phyloP scores from a whole-genome alignment of 1,140 invertebrate genomes.

The Anadara kagoshimensis region DNA sequence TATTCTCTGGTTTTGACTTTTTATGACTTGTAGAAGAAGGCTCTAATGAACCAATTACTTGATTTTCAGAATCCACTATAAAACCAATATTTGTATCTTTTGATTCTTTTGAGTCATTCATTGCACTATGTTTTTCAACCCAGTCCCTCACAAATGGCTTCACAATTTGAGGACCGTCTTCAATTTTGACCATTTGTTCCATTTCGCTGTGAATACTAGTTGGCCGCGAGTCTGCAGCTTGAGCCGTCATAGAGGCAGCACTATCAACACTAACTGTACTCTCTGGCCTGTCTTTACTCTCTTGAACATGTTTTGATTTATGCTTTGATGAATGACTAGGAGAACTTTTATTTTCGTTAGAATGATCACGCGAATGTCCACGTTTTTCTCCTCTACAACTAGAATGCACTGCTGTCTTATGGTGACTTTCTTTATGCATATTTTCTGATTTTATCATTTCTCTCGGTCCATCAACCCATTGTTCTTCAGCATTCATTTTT shows the following conservation, averaged over 20 bases:
- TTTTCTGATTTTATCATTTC: conserved; percentile 55
- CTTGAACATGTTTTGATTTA: conserved; percentile 38
- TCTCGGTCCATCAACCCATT: conserved; percentile 93
- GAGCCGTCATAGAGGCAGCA: conserved; percentile 49
- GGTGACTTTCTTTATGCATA: conserved; percentile 11
- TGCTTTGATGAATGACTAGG: conserved; percentile 37
- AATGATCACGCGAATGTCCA: conserved; percentile 24
- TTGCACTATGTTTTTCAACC: conserved; percentile 65
- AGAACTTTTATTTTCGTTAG: conserved; percentile 16
- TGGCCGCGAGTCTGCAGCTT: conserved; percentile 59
- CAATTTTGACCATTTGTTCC: conserved; percentile 33
- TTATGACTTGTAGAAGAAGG: conserved; percentile 40
- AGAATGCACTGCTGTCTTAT: conserved; percentile 47
- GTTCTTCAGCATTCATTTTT: conserved; percentile 87
- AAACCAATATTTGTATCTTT: conserved; percentile 31
- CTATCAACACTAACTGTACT: conserved; percentile 61
- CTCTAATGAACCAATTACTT: conserved; percentile 34
- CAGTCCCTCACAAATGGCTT: conserved; percentile 69
- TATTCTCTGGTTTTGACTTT: conserved; percentile 47
- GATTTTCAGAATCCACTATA: conserved; percentile 41
- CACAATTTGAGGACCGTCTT: conserved; percentile 35
- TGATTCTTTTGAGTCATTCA: conserved; percentile 7
- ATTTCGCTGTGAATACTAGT: conserved; percentile 50
- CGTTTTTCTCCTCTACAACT: conserved; percentile 43
- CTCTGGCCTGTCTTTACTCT: conserved; percentile 57